These are phyloP conservation scores for Eriosoma lanigerum DNA, from an alignment of 1,140 invertebrate genomes.

Conservation along the genomic window DNA sequence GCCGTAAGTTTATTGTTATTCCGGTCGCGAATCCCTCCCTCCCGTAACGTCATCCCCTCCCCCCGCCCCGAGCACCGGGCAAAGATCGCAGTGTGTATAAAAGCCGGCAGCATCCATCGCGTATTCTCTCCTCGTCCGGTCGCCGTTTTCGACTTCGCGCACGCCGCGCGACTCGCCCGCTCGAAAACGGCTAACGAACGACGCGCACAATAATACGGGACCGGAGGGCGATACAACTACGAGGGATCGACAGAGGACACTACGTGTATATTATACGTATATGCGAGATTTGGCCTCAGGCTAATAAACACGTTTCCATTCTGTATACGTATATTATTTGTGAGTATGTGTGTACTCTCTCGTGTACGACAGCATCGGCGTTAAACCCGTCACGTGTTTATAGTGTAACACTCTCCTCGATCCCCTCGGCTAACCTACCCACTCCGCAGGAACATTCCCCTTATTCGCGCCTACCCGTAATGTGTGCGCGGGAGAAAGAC, in stretches of 20 bases:
- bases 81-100: no score
- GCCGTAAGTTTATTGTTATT: constrained; percentile 42
- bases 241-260: neutral
- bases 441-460: no score
- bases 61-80: neutral
- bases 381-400: constrained; percentile 47
- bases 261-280: neutral
- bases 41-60: neutral
- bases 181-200: constrained; percentile 13
- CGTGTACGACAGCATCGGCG: constrained; percentile 5
- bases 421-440: neutral
- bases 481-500: no score
- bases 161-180: no score
- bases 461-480: neutral
- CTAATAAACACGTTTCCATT: constrained; percentile 45
- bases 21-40: constrained; percentile 25
- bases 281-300: constrained; percentile 22
- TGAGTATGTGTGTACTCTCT: neutral
- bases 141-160: neutral
- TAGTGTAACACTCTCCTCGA: neutral
- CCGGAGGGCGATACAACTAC: neutral
- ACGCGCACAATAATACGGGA: constrained; percentile 6
- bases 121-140: no score
- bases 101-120: no score
- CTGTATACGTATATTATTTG: neutral